Evolutionary conservation across 2,113 vertebrate species (phyloP), one percentile per base, ranked within the genome.

Genomic region (Nyctereutes procyonoides): DNA sequence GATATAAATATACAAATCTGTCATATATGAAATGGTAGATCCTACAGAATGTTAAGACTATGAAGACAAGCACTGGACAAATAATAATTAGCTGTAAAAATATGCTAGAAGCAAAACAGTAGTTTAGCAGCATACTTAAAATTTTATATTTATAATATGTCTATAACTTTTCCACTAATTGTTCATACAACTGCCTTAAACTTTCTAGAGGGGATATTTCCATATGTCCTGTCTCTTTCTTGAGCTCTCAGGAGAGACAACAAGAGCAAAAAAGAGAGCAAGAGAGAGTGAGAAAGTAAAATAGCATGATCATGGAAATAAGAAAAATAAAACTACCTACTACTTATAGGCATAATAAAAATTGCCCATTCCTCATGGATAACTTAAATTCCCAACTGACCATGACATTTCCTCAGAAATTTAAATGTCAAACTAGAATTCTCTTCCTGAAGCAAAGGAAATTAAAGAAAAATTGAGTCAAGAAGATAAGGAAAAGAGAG

Each of bases 381-480:
- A 86, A 90, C 5, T 16, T 63, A 82, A 58, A 4, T 85, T 38
- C n/a, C 43, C 81, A 90, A 80, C 3, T 79, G 56, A 89, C 76
- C 51, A 48, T 89, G 91, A 93, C 51, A 93, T 73, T 94, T 94
- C 63, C 60, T 85, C 32, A 55, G 76, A 92, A 83, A 81, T 92
- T 82, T 80, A 82, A 84, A 20, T 74, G 24, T 3, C 88, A 95
- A 79, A 71, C 20, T 60, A 26, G 35, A 95, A 89, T 79, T 95
- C n/a, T 87, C 12, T 88, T 96, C 93, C 73, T n/a, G 51, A 97
- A 94, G 76, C 35, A 88, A 60, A 81, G 74, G 15, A 19, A 86
- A 95, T 88, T 74, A 93, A 91, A 93, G 83, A 88, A 95, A 97
- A 91, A 58, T 93, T 67, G 8, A 96, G 80, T 69, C 58, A 94